phyloP scores from a whole-genome alignment of 2,797 vertebrate species.

The Poeciliopsis gracilis region DNA sequence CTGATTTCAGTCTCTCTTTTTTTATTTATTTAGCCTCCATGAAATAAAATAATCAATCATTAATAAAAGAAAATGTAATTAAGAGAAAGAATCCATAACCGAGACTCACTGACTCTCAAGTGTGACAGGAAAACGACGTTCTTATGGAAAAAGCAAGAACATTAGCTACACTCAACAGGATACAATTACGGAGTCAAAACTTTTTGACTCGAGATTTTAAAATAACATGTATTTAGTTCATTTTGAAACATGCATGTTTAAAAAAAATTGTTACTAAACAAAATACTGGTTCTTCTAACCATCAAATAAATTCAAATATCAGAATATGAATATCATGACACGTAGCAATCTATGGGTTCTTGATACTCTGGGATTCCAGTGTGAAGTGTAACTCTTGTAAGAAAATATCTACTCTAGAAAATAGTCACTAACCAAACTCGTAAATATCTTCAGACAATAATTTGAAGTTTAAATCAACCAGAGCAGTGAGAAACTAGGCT shows the following conservation, averaged over 20 bases:
- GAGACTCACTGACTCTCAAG: slow-evolving; percentile 12
- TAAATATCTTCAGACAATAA: background rate
- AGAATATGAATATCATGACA: background rate
- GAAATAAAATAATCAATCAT: slow-evolving; percentile 43
- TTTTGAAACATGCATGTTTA: background rate
- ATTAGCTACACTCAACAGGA: background rate
- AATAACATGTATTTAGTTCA: background rate
- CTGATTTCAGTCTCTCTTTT: slow-evolving; percentile 28
- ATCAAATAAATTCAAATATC: background rate
- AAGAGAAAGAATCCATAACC: slow-evolving; percentile 24
- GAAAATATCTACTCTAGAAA: background rate
- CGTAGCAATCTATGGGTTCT: background rate
- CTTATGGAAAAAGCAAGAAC: slow-evolving; percentile 9
- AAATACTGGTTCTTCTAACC: background rate
- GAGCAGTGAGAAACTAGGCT: background rate
- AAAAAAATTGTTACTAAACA: background rate
- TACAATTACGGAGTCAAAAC: slow-evolving; percentile 9
- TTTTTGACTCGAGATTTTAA: background rate
- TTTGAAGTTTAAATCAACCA: background rate
- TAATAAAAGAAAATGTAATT: slow-evolving; percentile 28
- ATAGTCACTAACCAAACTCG: background rate
- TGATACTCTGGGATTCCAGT: background rate
- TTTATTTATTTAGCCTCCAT: slow-evolving; percentile 29
- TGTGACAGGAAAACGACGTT: background rate
- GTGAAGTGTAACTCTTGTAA: background rate